phyloP scores from a whole-genome alignment of 2,888 invertebrate genomes.

The Omphaloscelis lunosa region DNA sequence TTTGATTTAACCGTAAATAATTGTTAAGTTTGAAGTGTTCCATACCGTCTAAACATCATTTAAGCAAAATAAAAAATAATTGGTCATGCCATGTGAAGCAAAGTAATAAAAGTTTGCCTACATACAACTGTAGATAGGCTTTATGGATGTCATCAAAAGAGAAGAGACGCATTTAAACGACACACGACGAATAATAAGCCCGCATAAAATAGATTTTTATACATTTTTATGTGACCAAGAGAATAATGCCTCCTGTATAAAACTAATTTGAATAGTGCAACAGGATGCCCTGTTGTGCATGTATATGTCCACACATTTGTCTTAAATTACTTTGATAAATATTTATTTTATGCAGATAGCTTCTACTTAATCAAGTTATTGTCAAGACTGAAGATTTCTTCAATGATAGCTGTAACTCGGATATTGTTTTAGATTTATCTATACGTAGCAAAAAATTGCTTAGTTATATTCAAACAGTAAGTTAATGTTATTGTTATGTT shows the following conservation, averaged over 20 bases:
- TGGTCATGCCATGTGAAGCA: slow-evolving; percentile 9
- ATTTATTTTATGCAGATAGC: slow-evolving; percentile 50
- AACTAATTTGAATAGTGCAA: slow-evolving; percentile 72
- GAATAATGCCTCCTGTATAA: slow-evolving; percentile 71
- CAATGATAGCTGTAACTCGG: slow-evolving; percentile 2
- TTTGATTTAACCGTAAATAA: not conserved
- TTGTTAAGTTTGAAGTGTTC: not conserved
- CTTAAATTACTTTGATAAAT: slow-evolving; percentile 61
- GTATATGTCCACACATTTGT: slow-evolving; percentile 56
- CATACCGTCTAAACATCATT: not conserved
- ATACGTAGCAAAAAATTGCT: too few relatives aligned
- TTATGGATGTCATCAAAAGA: slow-evolving; percentile 72
- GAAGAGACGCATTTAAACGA: slow-evolving; percentile 75
- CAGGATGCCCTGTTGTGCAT: slow-evolving; percentile 70
- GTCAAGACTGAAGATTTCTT: slow-evolving; percentile 21
- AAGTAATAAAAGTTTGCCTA: slow-evolving; percentile 62
- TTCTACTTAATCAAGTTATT: slow-evolving; percentile 41
- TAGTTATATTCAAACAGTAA: not conserved
- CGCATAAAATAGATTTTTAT: slow-evolving; percentile 76
- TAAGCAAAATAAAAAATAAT: slow-evolving; percentile 8
- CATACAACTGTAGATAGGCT: slow-evolving; percentile 63
- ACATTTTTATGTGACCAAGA: slow-evolving; percentile 73
- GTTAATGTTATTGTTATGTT: not conserved
- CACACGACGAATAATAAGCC: slow-evolving; percentile 79
- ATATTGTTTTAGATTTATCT: slow-evolving; percentile 1